Evolutionary conservation across 1,140 invertebrate species (phyloP), one percentile per base, ranked within the genome.

Genomic region (Holotrichia oblita): DNA sequence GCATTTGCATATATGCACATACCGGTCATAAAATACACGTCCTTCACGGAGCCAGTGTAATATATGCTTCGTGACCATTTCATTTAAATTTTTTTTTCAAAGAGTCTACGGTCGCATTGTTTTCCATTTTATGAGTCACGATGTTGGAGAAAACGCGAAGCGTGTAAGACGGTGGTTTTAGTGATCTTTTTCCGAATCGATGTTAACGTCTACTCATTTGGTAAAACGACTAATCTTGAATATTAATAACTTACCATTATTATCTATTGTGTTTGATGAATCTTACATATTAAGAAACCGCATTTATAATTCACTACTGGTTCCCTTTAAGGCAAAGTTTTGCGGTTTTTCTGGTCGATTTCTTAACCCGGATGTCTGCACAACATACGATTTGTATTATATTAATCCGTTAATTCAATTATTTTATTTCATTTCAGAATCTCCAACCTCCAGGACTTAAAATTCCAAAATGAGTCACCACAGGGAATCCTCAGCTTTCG

Each of bases 401-500:
- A 48, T n/a, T n/a, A n/a, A 12, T 48, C n/a, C 44, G 44, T 14
- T 48, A 14, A 48, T 10, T 48, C 44, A 48, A 34, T 34, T 34
- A 1, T 34, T 34, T 34, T 34, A 34, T 34, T 34, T 34, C 27
- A 4, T 34, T 34, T 34, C 27, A 34, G 27, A 34, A 2, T 34
- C 27, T 34, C 27, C 27, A 34, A 55, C 14, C n/a, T 48, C 2
- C 48, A 69, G 61, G 22, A 69, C 7, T 22, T 69, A 3, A 10
- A 10, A 24, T 7, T 74, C 77, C n/a, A 77, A 40, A 34, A 87
- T 86, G 79, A 87, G 89, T 80, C 87, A 93, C 80, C 93, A 94
- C 84, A 89, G 93, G 12, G 94, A 94, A 88, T 91, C 92, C 0
- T 95, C 93, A 0, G 94, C 94, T 0, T 96, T 95, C 84, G 94